These are phyloP conservation scores for Channa maculata DNA, from an alignment of 2,113 vertebrate species.

Conservation along the genomic window DNA sequence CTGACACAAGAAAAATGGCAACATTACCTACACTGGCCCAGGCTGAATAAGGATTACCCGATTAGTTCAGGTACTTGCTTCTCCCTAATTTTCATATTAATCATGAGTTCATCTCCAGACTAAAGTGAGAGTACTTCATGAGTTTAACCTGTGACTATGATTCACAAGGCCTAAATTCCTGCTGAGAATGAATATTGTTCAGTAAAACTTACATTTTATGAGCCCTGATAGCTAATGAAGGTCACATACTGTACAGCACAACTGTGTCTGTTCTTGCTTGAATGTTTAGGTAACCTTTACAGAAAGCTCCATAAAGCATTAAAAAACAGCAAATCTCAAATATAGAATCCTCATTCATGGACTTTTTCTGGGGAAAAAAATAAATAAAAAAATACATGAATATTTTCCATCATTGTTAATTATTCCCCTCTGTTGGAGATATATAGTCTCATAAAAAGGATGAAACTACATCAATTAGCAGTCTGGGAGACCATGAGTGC, in stretches of 20 bases:
- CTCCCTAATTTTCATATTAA: slow-evolving; percentile 98
- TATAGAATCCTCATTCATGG: slow-evolving; percentile 37
- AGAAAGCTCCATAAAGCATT: slow-evolving; percentile 48
- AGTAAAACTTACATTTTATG: slow-evolving; percentile 80
- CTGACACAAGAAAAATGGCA: slow-evolving; percentile 98
- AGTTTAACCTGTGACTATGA: slow-evolving; percentile 91
- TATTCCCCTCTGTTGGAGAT: slow-evolving; percentile 91
- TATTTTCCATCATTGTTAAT: slow-evolving; percentile 92
- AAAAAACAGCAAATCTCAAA: slow-evolving; percentile 32
- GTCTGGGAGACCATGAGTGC: slow-evolving; percentile 88
- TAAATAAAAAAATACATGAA: slow-evolving; percentile 58
- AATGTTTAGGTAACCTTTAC: slow-evolving; percentile 68
- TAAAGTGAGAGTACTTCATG: slow-evolving; percentile 86
- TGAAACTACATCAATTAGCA: slow-evolving; percentile 89
- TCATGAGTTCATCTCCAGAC: slow-evolving; percentile 90
- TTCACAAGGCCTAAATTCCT: slow-evolving; percentile 87
- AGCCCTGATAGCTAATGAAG: slow-evolving; percentile 41
- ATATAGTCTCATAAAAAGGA: slow-evolving; percentile 94
- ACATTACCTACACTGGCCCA: slow-evolving; percentile 93
- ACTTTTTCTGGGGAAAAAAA: slow-evolving; percentile 56
- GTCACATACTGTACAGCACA: slow-evolving; percentile 9
- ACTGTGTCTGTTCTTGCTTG: slow-evolving; percentile 17
- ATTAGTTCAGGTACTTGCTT: slow-evolving; percentile 98
- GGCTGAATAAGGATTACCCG: slow-evolving; percentile 96
- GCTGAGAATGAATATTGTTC: slow-evolving; percentile 87